A percentile compares a stretch with the other conserved stretches of the same genome.
Conservation (phyloP, 2,113 vertebrate species). For the Gavialis gangeticus region DNA sequence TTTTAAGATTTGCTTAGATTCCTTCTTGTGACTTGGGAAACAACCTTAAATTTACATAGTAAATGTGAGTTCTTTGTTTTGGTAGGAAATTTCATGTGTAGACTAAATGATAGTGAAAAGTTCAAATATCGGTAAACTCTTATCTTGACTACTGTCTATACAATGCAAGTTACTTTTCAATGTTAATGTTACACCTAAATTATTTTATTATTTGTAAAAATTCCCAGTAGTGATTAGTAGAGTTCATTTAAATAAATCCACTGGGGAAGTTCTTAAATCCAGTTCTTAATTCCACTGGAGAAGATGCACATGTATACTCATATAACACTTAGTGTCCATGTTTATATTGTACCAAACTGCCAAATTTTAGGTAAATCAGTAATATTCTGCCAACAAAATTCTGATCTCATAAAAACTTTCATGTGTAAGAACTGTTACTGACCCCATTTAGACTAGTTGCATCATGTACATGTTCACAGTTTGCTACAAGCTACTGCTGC, state of each 20-base stretch:
- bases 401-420: neutral
- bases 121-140: neutral
- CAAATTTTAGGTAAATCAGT: neutral
- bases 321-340: neutral
- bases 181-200: neutral
- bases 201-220: neutral
- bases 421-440: neutral
- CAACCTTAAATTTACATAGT: neutral
- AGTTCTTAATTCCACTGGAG: neutral
- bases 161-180: neutral
- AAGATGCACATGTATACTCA: neutral
- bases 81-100: neutral
- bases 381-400: neutral
- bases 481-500: too few species aligned
- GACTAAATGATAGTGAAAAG: neutral
- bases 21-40: neutral
- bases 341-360: neutral
- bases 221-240: neutral
- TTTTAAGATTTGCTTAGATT: neutral
- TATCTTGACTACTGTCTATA: neutral
- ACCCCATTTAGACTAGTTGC: too few species aligned
- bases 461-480: neutral
- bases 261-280: neutral
- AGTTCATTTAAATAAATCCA: too few species aligned
- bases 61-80: neutral